Conservation (phyloP, 2,888 invertebrate species). For the Lycia hirtaria region DNA sequence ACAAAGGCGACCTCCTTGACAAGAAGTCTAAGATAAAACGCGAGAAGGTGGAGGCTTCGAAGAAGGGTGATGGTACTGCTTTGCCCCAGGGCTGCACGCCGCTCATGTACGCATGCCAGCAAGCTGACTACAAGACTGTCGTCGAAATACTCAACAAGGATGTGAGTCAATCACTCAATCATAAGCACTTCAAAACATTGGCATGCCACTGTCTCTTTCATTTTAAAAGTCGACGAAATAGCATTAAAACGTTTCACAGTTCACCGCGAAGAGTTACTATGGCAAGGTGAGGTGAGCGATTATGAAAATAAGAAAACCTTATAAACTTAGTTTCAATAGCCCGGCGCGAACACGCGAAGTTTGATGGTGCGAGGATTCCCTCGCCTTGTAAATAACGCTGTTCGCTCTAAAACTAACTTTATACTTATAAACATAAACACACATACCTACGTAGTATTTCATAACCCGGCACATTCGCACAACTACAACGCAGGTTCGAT, state of each 20-base stretch:
- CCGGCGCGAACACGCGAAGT: conserved; percentile 67
- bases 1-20: conserved; percentile 73
- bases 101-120: conserved; percentile 97
- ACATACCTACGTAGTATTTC: conserved; percentile 15
- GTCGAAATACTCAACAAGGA: conserved; percentile 90
- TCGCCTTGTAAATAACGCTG: conserved; percentile 63
- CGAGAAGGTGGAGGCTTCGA: conserved; percentile 71
- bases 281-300: conserved; percentile 46
- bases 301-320: conserved; percentile 60
- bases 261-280: conserved; percentile 13
- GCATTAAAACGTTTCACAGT: conserved; percentile 2
- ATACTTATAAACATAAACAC: too few species aligned
- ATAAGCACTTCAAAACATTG: conserved; percentile 21
- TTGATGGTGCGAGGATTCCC: conserved; percentile 52
- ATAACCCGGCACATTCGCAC: too few species aligned
- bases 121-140: conserved; percentile 92
- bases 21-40: conserved; percentile 79
- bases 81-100: conserved; percentile 91
- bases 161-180: conserved; percentile 83
- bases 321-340: conserved; percentile 44
- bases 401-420: conserved; percentile 39
- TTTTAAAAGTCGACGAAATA: conserved; percentile 1
- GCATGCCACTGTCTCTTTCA: conserved; percentile 9
- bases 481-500: not conserved
- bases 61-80: conserved; percentile 68